Evolutionary conservation across 92 coral and sea anemone species (phyloP).

Genomic region (Desmophyllum pertusum): DNA sequence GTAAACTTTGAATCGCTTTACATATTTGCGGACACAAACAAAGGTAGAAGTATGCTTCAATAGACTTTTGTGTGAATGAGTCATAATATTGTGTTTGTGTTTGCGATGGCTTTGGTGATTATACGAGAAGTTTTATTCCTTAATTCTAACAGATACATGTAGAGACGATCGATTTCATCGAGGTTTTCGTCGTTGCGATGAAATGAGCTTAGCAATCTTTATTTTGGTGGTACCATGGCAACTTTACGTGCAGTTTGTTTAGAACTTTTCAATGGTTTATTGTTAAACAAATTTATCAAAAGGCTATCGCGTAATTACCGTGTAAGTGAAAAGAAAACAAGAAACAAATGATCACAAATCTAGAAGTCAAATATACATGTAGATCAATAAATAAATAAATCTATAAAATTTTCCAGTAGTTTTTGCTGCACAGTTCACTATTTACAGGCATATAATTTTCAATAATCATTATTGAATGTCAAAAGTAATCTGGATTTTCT

Average conservation of each 20-base stretch:
- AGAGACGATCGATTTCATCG: neutral
- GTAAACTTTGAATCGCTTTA: neutral
- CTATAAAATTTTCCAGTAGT: neutral
- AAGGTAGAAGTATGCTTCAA: neutral
- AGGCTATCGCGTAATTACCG: neutral
- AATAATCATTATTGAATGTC: too few species aligned
- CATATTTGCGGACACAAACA: slow-evolving; percentile 40
- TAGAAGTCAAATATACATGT: neutral
- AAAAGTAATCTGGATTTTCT: too few species aligned
- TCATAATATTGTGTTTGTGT: slow-evolving; percentile 21
- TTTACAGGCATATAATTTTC: too few species aligned
- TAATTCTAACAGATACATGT: neutral
- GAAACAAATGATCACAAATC: neutral
- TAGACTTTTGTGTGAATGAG: slow-evolving; percentile 26
- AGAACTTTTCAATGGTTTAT: neutral
- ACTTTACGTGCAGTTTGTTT: neutral
- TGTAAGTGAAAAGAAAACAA: neutral
- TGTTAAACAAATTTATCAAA: neutral
- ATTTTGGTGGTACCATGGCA: slow-evolving; percentile 14
- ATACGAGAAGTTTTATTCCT: neutral
- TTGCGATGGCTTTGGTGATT: neutral
- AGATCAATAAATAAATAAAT: too few species aligned
- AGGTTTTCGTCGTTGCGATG: neutral
- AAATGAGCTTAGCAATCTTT: neutral
- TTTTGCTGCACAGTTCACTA: neutral